These are phyloP conservation scores for Maniola hyperantus DNA, from an alignment of 2,888 invertebrate genomes.

Conservation along the genomic window DNA sequence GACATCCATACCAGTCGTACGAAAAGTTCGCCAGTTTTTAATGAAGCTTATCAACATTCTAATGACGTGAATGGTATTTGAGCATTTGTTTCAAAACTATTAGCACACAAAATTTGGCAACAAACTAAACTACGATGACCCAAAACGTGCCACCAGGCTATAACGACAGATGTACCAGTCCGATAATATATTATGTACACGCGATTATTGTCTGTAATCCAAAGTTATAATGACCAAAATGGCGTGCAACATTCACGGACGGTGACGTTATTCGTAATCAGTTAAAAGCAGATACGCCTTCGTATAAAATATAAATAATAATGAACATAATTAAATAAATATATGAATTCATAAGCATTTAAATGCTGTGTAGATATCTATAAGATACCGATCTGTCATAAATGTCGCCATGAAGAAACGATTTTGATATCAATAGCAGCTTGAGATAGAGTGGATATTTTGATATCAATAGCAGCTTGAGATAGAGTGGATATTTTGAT, in stretches of 20 bases:
- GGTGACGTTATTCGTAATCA: conserved; percentile 36
- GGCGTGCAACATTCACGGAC: background rate
- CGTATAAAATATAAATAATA: conserved; percentile 36
- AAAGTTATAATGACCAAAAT: conserved; percentile 17
- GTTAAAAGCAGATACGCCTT: conserved; percentile 33
- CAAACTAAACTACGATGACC: conserved; percentile 37
- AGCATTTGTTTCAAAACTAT: conserved; percentile 31
- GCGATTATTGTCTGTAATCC: background rate
- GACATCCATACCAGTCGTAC: no score
- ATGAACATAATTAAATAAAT: conserved; percentile 23
- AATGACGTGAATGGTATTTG: conserved; percentile 11
- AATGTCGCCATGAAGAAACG: background rate
- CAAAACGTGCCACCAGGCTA: conserved; percentile 35
- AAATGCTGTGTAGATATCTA: background rate
- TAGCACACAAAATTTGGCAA: conserved; percentile 39
- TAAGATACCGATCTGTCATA: background rate
- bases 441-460: no score
- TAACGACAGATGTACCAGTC: conserved; percentile 34
- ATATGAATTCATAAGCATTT: background rate
- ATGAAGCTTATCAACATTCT: background rate
- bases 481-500: no score
- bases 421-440: background rate
- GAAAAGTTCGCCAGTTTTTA: background rate
- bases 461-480: no score
- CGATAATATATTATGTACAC: conserved; percentile 17